phyloP scores from a whole-genome alignment of 2,888 invertebrate genomes.

The Hirtodrosophila cameraria region DNA sequence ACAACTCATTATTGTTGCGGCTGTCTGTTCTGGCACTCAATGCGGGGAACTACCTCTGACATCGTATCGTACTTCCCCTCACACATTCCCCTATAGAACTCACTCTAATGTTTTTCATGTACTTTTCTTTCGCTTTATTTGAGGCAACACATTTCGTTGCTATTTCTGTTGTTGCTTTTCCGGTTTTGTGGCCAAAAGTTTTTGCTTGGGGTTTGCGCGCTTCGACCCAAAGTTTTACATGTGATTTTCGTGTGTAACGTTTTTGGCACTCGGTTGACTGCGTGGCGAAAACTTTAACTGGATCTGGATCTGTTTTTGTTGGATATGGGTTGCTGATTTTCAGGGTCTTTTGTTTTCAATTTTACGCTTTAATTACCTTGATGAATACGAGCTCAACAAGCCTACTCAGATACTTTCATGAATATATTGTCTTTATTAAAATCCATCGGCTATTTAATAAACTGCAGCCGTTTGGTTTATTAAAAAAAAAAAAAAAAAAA shows the following conservation, averaged over 20 bases:
- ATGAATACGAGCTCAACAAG: slow-evolving; percentile 48
- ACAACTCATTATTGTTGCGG: slow-evolving; percentile 75
- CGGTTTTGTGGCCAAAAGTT: slow-evolving; percentile 48
- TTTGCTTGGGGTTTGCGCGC: slow-evolving; percentile 3
- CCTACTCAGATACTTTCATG: slow-evolving; percentile 3
- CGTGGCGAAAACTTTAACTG: slow-evolving; percentile 39
- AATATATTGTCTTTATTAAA: slow-evolving; percentile 44
- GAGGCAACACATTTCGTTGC: slow-evolving; percentile 52
- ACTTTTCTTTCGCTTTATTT: slow-evolving; percentile 25
- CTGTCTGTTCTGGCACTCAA: slow-evolving; percentile 36
- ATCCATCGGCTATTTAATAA: slow-evolving; percentile 71
- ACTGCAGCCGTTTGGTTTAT: slow-evolving; percentile 55
- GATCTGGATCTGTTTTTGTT: slow-evolving; percentile 5
- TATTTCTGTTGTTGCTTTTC: slow-evolving; percentile 47
- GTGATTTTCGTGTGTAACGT: slow-evolving; percentile 42
- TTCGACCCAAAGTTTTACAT: slow-evolving; percentile 44
- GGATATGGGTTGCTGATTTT: slow-evolving; percentile 1
- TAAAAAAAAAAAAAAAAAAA: slow-evolving; percentile 8
- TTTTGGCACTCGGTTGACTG: slow-evolving; percentile 49
- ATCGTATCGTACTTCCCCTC: not conserved
- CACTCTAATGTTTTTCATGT: not conserved
- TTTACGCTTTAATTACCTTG: slow-evolving; percentile 75
- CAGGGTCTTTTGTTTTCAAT: slow-evolving; percentile 64
- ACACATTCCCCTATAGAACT: not conserved
- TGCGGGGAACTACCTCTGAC: slow-evolving; percentile 9